Base-by-base conservation (phyloP, 2,797 vertebrate genomes). In the Sciurus carolinensis region DNA sequence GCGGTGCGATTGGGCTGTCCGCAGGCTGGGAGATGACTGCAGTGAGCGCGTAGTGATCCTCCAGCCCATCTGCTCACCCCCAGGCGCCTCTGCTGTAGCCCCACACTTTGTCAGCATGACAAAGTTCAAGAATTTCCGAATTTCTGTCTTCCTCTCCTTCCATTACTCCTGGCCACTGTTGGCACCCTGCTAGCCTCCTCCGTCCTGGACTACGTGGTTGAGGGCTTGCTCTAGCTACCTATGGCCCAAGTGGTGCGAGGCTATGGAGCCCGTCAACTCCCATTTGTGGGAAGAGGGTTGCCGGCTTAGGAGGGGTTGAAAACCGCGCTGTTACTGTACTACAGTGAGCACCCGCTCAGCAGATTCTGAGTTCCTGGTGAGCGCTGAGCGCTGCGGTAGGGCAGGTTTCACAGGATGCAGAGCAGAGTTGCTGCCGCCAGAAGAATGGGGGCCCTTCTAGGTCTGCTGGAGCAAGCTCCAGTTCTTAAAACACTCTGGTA, bases 161-260 rank as follows among this genome's bases (percentile, higher is more conserved):
- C 42, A 3, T 69, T 71, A 93, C 12, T 30, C 95, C 84, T 90
- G 92, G 95, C 62, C 92, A 5, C 72, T 80, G 84, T 22, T 8
- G 17, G n/a, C 98, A 98, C 94, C 89, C 64, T 88, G 94, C 98
- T 98, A 98, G 98, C 98, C 98, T 17, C 98, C 79, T 96, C 97
- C 22, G 2, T 66, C 59, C 33, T 18, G 85, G 20, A 57, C 54
- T 50, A 39, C 10, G 4, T 30, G 8, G n/a, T 15, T 42, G 66
- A 36, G 36, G 36, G 7, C 83, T 73, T 14, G 0, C n/a, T 42
- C 14, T 47, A 85, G 81, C 24, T 47, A 36, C 22, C 1, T 62
- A 10, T 28, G 26, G 59, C 59, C 26, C 26, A 9, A 28, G 62
- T 30, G 28, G 26, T 66, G 30, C 13, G 7, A 33, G 30, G 64